These are phyloP conservation scores for Paelopatides confundens DNA, from an alignment of 53 echinoderm and acorn worm genomes.

Conservation along the genomic window DNA sequence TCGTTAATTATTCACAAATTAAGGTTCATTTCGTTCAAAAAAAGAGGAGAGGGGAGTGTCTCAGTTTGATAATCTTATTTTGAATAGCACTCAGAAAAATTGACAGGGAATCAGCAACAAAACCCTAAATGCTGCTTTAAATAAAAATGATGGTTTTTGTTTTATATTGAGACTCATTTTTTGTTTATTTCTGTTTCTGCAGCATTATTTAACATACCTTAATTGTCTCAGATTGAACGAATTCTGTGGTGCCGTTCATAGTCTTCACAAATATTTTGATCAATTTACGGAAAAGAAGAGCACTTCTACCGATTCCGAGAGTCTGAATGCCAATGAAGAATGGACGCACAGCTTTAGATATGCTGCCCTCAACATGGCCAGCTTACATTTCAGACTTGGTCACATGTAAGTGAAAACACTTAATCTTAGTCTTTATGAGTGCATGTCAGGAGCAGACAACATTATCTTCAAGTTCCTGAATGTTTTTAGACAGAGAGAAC, in stretches of 20 bases:
- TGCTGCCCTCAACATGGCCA: slow-evolving; percentile 95
- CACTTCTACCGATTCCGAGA: slow-evolving; percentile 45
- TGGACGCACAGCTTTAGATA: slow-evolving; percentile 83
- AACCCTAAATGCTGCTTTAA: too few species aligned
- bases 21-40: too few species aligned
- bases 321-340: slow-evolving; percentile 62
- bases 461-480: too few species aligned
- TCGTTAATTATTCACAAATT: too few species aligned
- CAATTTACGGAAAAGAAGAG: slow-evolving; percentile 75
- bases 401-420: slow-evolving; percentile 75
- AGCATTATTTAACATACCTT: slow-evolving; percentile 86
- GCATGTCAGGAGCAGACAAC: too few species aligned
- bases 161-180: not conserved
- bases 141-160: too few species aligned
- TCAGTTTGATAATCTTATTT: too few species aligned
- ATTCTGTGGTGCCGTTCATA: slow-evolving; percentile 86
- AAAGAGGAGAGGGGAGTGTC: too few species aligned
- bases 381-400: slow-evolving; percentile 83
- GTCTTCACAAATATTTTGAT: slow-evolving; percentile 93
- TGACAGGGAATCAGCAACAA: too few species aligned
- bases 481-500: too few species aligned
- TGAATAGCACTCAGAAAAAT: too few species aligned
- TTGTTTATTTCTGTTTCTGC: not conserved
- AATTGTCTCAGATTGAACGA: slow-evolving; percentile 89
- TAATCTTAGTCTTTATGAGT: too few species aligned